Conservation (phyloP, 2,113 vertebrate genomes). For the Tychaedon coryphoeus region DNA sequence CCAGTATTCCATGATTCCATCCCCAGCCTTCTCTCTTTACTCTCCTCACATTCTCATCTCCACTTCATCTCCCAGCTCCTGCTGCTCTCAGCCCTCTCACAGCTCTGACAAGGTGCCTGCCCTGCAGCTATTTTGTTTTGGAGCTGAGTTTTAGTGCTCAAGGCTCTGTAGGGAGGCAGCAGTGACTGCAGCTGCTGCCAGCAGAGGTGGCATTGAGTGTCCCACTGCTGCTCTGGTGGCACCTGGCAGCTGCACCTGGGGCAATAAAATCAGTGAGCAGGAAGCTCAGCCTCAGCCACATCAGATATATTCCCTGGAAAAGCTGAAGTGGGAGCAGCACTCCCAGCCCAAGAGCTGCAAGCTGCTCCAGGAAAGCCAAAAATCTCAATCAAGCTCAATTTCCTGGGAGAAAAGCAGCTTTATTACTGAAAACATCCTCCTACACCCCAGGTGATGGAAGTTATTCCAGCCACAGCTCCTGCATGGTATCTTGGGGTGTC, state of each 20-base stretch:
- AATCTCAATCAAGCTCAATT: background rate
- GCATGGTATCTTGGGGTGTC: fast-evolving
- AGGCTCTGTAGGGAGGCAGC: background rate
- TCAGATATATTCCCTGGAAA: background rate
- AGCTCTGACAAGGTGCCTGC: background rate
- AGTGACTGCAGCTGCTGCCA: background rate
- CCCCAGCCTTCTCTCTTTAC: background rate
- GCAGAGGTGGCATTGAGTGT: background rate
- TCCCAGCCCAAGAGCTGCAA: background rate
- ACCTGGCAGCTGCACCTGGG: background rate
- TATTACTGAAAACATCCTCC: background rate
- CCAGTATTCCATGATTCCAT: background rate
- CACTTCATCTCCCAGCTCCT: background rate
- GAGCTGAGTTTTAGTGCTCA: background rate
- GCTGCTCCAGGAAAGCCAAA: background rate
- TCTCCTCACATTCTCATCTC: background rate
- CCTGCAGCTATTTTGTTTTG: background rate
- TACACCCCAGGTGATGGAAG: background rate
- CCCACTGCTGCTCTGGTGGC: background rate
- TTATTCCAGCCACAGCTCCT: background rate
- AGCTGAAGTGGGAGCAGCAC: background rate
- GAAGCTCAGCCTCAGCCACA: background rate
- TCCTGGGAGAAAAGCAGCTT: background rate
- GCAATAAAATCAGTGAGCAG: background rate
- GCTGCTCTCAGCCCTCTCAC: background rate